Conservation (phyloP, 2,113 vertebrate species). For the Hystrix brachyura region DNA sequence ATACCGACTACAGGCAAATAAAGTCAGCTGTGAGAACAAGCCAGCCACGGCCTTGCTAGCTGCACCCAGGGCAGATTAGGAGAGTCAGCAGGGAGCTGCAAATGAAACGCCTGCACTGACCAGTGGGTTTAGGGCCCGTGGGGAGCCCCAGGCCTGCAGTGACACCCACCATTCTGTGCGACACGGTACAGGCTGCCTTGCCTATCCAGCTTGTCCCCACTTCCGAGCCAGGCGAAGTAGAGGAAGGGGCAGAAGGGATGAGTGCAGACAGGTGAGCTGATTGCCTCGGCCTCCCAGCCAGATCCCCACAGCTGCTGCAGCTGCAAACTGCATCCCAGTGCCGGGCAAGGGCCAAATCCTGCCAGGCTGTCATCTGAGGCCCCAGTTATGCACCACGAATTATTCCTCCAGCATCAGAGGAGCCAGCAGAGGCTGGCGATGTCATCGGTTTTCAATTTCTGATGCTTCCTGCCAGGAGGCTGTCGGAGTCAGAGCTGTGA, state of each 20-base stretch:
- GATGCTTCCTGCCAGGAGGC: conserved; percentile 11
- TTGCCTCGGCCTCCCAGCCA: not conserved
- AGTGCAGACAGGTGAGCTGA: rapidly evolving
- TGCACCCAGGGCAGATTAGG: too few relatives aligned
- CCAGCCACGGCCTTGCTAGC: rapidly evolving
- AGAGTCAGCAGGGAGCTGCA: not conserved
- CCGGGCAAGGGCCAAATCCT: not conserved
- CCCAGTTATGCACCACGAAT: conserved; percentile 28
- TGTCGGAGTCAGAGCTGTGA: not conserved
- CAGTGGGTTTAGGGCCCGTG: not conserved
- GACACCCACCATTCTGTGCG: not conserved
- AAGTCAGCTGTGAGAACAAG: not conserved
- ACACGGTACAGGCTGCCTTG: too few relatives aligned
- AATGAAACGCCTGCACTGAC: not conserved
- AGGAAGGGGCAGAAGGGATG: not conserved
- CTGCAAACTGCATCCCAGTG: not conserved
- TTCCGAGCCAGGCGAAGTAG: not conserved
- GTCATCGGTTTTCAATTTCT: conserved; percentile 49
- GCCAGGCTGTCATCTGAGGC: conserved; percentile 44
- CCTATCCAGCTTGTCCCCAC: rapidly evolving
- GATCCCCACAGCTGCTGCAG: not conserved
- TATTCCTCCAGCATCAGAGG: conserved; percentile 10
- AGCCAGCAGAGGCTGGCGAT: not conserved
- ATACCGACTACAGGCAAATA: not conserved
- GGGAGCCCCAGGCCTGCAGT: not conserved